phyloP scores from a whole-genome alignment of 1,140 invertebrate genomes.

The Drosophila ambigua region DNA sequence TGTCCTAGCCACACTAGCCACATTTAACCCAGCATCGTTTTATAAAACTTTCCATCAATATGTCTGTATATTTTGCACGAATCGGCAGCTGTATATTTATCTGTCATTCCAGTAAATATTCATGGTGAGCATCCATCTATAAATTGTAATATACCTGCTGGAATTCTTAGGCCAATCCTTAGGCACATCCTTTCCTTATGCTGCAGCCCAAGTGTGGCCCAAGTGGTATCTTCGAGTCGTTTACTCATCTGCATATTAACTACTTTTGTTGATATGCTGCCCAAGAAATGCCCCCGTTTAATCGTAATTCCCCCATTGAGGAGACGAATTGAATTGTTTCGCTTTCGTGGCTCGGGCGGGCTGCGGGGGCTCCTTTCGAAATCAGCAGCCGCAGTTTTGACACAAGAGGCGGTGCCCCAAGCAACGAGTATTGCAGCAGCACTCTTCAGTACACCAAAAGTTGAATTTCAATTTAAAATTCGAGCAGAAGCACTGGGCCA shows the following conservation, averaged over 20 bases:
- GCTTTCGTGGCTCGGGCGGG: constrained; percentile 8
- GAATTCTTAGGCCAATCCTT: no score
- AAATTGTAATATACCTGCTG: no score
- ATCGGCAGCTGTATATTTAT: no score
- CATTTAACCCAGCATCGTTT: no score
- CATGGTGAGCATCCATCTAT: no score
- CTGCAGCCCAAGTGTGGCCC: no score
- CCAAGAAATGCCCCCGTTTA: constrained; percentile 21
- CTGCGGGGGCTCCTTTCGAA: constrained; percentile 38
- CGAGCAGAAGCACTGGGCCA: constrained; percentile 12
- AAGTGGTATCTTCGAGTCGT: background rate
- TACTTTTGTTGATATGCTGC: background rate
- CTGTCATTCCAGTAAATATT: no score
- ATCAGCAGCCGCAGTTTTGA: constrained; percentile 76
- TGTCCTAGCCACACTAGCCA: no score
- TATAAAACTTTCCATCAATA: no score
- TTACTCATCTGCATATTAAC: no score
- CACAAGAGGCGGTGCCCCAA: constrained; percentile 68
- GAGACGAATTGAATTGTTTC: constrained; percentile 63
- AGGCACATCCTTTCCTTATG: no score
- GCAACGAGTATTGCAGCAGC: background rate
- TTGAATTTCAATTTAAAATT: constrained; percentile 45
- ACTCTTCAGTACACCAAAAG: constrained; percentile 3
- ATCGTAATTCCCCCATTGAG: constrained; percentile 45
- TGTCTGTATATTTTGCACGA: no score